Percentiles rank a stretch among this genome's conserved stretches.
Conservation (phyloP, 2,797 vertebrate genomes). For the Rhynchonycteris naso region DNA sequence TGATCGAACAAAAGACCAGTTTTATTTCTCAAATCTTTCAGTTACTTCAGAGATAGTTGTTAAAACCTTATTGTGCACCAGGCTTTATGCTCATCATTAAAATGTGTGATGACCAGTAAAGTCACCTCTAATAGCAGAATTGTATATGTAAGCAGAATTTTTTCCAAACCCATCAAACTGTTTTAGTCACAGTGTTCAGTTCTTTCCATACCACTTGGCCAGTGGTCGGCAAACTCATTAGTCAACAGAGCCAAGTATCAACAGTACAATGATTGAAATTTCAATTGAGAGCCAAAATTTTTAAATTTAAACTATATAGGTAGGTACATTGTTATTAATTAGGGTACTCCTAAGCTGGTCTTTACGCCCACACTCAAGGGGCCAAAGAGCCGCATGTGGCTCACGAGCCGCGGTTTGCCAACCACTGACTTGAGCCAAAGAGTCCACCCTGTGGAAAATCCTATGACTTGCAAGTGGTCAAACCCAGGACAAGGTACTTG, state of each 20-base stretch:
- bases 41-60: not conserved
- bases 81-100: not conserved
- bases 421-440: not conserved
- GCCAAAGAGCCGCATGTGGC: too few relatives aligned
- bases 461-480: not conserved
- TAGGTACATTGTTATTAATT: too few relatives aligned
- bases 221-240: too few relatives aligned
- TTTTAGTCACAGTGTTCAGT: not conserved
- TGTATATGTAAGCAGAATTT: not conserved
- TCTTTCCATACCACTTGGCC: not conserved
- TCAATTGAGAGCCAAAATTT: too few relatives aligned
- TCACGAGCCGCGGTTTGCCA: too few relatives aligned
- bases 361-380: too few relatives aligned
- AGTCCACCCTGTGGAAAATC: not conserved
- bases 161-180: not conserved
- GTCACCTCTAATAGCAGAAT: not conserved
- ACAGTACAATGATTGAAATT: too few relatives aligned
- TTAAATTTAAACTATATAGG: too few relatives aligned
- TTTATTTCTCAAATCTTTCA: not conserved
- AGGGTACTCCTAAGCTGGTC: too few relatives aligned
- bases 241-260: too few relatives aligned
- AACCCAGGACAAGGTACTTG: not conserved
- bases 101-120: not conserved
- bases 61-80: not conserved
- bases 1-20: too few relatives aligned